Base-by-base conservation (phyloP, 2,888 invertebrate genomes). In the Cyrtodaria siliqua region DNA sequence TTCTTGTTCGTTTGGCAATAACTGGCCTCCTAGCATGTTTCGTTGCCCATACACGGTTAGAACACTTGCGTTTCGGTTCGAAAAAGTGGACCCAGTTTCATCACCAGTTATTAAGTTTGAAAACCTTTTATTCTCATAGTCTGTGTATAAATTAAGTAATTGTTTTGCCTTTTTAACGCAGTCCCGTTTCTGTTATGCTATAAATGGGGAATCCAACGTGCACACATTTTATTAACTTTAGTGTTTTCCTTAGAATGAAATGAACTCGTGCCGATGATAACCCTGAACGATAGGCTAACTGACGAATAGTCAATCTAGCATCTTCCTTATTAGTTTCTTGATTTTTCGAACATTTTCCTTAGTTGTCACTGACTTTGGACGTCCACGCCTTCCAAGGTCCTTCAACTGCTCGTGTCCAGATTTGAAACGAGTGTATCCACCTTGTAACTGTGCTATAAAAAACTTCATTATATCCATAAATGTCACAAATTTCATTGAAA, bases 21-120 rank as follows among this genome's bases (percentile, higher is more conserved):
- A 47, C 47, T 18, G 47, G 47, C 20, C 47, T 18, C 20, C 16
- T 47, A 18, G 47, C 47, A 47, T 4, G 47, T 47, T 47, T 47
- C 20, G 47, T 16, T 4, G 47, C 47, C 8, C 47, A 47, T 20
- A 47, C 47, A 47, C 47, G 47, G 16, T 47, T 47, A 3, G 47
- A 16, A 47, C 47, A 18, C 47, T 47, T 47, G 6, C 47, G 47
- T 47, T 47, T 4, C 16, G 47, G 47, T 16, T 47, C 47, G 16
- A 47, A 47, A 9, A 16, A 6, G 6, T 4, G 6, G 16, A 4
- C 47, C 47, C 4, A 47, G 47, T 47, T 47, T 47, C 47, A 47
- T 47, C 47, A 47, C 47, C 47, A 18, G 16, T 47, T 16, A 47
- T 9, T 16, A 47, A 18, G 47, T 47, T 16, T 9, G 47, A 16